Conservation (phyloP, 2,113 vertebrate species). For the Otolemur garnettii region DNA sequence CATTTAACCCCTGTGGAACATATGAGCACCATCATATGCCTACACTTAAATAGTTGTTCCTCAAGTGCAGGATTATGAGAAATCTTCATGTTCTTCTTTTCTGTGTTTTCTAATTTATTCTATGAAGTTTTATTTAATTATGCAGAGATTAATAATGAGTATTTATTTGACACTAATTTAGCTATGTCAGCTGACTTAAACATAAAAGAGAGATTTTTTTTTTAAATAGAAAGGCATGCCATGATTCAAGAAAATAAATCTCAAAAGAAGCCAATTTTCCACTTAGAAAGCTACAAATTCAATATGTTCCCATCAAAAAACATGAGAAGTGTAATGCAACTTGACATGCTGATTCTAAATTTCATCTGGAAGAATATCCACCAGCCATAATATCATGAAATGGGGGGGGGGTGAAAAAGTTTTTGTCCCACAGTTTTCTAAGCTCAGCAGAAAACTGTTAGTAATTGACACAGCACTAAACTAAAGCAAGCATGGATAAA, state of each 20-base stretch:
- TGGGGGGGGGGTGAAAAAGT: not conserved
- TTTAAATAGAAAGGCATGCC: not conserved
- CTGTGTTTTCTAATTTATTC: not conserved
- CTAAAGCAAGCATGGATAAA: not conserved
- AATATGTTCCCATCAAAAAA: slow-evolving; percentile 39
- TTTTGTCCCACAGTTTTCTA: not conserved
- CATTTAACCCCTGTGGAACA: not conserved
- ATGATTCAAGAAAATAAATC: not conserved
- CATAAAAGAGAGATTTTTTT: not conserved
- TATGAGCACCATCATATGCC: not conserved
- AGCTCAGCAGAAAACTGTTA: not conserved
- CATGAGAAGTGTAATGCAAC: slow-evolving; percentile 34
- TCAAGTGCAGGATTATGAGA: not conserved
- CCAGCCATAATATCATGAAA: not conserved
- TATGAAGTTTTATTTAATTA: slow-evolving; percentile 26
- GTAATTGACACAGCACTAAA: not conserved
- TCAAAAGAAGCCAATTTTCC: slow-evolving; percentile 54
- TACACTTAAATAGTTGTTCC: not conserved
- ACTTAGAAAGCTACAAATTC: slow-evolving; percentile 36
- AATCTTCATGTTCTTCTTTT: slow-evolving; percentile 16
- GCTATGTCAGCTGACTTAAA: not conserved
- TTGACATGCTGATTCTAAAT: slow-evolving; percentile 55
- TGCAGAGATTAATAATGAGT: not conserved
- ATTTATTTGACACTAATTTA: not conserved
- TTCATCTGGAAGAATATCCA: slow-evolving; percentile 55